Conservation (phyloP, 35 echinoderm and acorn worm genomes). For the Heliocidaris erythrogramma region DNA sequence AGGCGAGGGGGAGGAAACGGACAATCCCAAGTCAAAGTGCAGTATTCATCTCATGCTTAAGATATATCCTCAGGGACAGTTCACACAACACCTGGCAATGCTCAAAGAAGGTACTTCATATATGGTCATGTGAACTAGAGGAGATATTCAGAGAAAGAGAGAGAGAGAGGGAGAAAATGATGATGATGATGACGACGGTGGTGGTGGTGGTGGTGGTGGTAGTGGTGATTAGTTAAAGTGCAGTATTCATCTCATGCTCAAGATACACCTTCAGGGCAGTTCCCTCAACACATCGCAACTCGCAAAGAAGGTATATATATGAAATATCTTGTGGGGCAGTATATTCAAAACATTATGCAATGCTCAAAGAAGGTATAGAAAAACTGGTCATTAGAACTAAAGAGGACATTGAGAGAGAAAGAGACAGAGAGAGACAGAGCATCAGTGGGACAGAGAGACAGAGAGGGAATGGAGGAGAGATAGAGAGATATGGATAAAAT, state of each 20-base stretch:
- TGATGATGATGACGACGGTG: neutral
- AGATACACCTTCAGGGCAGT: slow-evolving; percentile 74
- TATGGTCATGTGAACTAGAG: neutral
- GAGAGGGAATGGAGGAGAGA: neutral
- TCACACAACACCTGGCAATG: slow-evolving; percentile 67
- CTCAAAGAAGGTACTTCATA: slow-evolving; percentile 61
- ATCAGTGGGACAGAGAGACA: too few relatives aligned
- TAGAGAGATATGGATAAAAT: neutral
- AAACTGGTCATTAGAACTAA: neutral
- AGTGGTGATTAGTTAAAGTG: neutral
- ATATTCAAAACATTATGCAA: neutral
- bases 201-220: neutral
- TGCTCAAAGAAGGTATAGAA: neutral
- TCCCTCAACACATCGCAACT: slow-evolving; percentile 66
- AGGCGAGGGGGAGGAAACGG: neutral
- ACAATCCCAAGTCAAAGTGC: neutral
- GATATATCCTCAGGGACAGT: slow-evolving; percentile 69
- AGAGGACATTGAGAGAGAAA: neutral
- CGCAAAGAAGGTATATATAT: slow-evolving; percentile 58
- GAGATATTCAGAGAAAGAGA: neutral
- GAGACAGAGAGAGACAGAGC: neutral
- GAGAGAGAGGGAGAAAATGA: neutral
- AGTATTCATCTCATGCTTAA: slow-evolving; percentile 86
- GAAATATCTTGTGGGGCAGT: neutral
- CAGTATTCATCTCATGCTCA: slow-evolving; percentile 81